Percentiles rank a stretch among this genome's conserved stretches.
phyloP scores from a whole-genome alignment of 2,113 vertebrate genomes.

The Dryoscopus gambensis region DNA sequence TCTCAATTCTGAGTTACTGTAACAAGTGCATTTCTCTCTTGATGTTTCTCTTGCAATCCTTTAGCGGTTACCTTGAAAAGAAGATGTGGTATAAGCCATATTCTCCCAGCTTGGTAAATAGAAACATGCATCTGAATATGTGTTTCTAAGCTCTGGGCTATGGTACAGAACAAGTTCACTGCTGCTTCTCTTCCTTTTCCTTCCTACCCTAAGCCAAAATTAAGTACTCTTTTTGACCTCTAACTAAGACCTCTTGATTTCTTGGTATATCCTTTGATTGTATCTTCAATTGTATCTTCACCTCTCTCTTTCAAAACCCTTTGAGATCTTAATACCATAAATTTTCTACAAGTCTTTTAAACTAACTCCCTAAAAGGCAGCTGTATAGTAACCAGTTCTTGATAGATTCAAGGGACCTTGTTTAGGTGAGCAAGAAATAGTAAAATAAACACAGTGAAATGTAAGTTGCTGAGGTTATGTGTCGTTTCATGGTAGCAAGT shows the following conservation, averaged over 20 bases:
- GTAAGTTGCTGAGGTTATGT: not conserved
- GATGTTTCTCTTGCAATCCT: not conserved
- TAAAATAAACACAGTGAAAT: not conserved
- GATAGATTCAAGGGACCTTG: not conserved
- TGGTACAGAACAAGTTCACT: not conserved
- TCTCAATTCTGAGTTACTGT: not conserved
- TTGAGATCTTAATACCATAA: not conserved
- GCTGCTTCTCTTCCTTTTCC: not conserved
- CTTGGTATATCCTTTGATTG: not conserved
- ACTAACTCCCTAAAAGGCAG: not conserved
- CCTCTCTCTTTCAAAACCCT: not conserved
- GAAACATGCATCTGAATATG: not conserved
- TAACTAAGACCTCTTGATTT: not conserved
- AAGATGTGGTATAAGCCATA: not conserved
- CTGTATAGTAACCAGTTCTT: not conserved
- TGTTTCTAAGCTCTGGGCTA: not conserved
- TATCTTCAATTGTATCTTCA: not conserved
- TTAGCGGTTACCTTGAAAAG: not conserved
- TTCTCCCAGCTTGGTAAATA: not conserved
- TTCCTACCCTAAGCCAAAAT: not conserved
- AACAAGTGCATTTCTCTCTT: not conserved
- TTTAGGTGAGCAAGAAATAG: not conserved
- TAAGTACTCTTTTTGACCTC: not conserved
- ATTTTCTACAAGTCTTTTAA: not conserved
- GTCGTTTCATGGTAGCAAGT: not conserved